Percentiles rank a stretch among this genome's conserved stretches.
phyloP scores from a whole-genome alignment of 1,140 invertebrate genomes.

The fruit fly (Drosophila melanogaster) region DNA sequence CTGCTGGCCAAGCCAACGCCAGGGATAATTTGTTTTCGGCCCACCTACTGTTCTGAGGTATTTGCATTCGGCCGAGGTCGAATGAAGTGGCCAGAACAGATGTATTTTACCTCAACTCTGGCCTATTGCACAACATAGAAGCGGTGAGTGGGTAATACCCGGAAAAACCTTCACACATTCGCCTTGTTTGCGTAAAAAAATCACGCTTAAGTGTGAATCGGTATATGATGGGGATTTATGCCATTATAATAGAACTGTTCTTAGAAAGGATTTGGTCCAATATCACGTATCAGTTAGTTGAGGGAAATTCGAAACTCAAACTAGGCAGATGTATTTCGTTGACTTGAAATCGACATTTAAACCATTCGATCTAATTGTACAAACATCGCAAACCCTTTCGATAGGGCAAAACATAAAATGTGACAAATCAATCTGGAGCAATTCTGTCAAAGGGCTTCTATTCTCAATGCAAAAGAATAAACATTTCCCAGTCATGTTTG shows the following conservation, averaged over 20 bases:
- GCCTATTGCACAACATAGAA: conserved; percentile 56
- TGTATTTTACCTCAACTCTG: conserved; percentile 29
- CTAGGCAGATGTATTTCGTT: conserved; percentile 51
- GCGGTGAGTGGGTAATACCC: conserved; percentile 12
- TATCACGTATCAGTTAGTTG: conserved; percentile 33
- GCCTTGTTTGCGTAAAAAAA: conserved; percentile 37
- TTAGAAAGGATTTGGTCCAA: conserved; percentile 53
- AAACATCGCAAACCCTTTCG: conserved; percentile 41
- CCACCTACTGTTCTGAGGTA: conserved; percentile 41
- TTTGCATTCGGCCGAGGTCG: conserved; percentile 50
- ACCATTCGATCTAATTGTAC: conserved; percentile 35
- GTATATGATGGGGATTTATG: conserved; percentile 53
- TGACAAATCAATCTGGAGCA: conserved; percentile 27
- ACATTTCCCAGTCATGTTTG: conserved; percentile 68
- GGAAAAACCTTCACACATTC: conserved; percentile 24
- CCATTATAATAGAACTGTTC: conserved; percentile 45
- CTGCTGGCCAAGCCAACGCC: conserved; percentile 40
- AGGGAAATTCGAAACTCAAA: conserved; percentile 13
- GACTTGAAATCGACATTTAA: conserved; percentile 13
- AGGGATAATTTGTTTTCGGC: conserved; percentile 13
- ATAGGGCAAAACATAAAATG: conserved; percentile 18
- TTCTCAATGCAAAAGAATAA: conserved; percentile 23
- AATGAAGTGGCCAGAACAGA: conserved; percentile 65
- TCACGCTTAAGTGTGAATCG: conserved; percentile 70
- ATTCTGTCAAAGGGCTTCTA: conserved; percentile 31